phyloP scores from a whole-genome alignment of 2,113 vertebrate species.

The Brachirus orientalis region DNA sequence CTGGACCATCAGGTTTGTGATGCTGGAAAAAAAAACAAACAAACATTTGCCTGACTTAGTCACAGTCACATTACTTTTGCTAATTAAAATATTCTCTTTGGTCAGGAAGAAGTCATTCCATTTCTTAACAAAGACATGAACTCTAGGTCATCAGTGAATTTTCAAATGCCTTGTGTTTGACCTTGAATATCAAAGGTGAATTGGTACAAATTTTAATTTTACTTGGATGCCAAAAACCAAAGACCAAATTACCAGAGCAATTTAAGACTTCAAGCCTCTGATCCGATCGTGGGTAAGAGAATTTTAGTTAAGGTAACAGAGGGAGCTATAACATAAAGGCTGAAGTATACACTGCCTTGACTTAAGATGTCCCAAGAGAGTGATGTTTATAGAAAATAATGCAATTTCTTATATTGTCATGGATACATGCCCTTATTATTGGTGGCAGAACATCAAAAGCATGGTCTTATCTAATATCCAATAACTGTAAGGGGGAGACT shows the following conservation, averaged over 20 bases:
- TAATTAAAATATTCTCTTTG: background rate
- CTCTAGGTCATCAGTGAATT: background rate
- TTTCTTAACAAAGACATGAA: background rate
- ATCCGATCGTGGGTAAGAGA: background rate
- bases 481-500: background rate
- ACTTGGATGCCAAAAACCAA: background rate
- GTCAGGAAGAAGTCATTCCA: background rate
- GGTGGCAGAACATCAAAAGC: background rate
- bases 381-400: background rate
- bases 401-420: slow-evolving; percentile 1
- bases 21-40: no score
- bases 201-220: background rate
- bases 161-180: background rate
- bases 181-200: background rate
- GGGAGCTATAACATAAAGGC: background rate
- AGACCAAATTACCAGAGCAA: background rate
- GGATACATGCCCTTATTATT: slow-evolving; percentile 1
- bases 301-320: background rate
- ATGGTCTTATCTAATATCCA: background rate
- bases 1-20: no score
- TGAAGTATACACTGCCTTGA: no score
- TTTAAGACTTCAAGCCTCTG: background rate
- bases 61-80: no score
- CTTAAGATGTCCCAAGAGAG: background rate
- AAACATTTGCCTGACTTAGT: no score